phyloP scores from a whole-genome alignment of 2,113 vertebrate genomes.

The Gavialis gangeticus region DNA sequence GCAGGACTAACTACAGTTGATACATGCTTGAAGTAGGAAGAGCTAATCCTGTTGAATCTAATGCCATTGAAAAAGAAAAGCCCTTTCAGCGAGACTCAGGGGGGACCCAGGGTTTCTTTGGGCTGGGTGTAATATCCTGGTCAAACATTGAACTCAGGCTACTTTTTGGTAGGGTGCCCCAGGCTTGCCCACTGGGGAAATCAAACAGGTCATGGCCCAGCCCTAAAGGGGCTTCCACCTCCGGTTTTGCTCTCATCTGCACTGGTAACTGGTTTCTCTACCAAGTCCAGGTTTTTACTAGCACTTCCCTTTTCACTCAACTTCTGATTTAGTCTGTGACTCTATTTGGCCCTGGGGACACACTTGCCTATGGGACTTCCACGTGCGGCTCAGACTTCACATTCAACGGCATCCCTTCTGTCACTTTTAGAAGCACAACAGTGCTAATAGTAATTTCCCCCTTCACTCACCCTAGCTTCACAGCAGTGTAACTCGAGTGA shows the following conservation, averaged over 20 bases:
- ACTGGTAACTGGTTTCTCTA: background rate
- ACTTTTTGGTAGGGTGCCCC: background rate
- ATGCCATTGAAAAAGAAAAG: background rate
- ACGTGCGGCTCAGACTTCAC: background rate
- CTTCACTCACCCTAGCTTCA: background rate
- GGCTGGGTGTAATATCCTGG: background rate
- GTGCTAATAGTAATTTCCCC: background rate
- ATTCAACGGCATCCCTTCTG: background rate
- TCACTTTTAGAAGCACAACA: background rate
- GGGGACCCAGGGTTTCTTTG: accelerated
- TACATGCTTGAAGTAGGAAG: slow-evolving; percentile 6
- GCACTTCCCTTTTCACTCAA: background rate
- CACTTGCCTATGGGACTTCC: background rate
- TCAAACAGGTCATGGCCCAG: accelerated
- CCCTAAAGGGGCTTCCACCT: background rate
- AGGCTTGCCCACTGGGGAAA: background rate
- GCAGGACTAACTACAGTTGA: slow-evolving; percentile 4
- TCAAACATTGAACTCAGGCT: background rate
- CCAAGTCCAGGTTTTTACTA: background rate
- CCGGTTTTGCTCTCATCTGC: background rate
- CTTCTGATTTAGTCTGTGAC: background rate
- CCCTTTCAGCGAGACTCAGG: background rate
- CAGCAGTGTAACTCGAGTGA: background rate
- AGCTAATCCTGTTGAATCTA: background rate
- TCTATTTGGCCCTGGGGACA: accelerated